Base-by-base conservation (phyloP, 2,797 vertebrate genomes). In the Rhyacichthys aspro region DNA sequence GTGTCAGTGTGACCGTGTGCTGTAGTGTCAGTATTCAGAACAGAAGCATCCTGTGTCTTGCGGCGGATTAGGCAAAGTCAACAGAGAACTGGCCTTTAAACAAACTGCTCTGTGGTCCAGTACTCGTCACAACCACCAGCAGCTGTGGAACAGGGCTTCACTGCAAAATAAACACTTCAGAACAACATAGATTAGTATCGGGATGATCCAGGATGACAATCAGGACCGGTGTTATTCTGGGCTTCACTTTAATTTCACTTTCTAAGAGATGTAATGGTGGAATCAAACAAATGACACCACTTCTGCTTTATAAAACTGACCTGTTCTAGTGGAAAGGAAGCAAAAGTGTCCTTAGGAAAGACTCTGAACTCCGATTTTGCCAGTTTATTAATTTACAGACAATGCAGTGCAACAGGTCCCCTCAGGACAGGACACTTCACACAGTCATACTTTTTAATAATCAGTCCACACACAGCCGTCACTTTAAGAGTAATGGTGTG, bases 41-140 rank as follows among this genome's bases (percentile, higher is more conserved):
- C 70, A 34, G 78, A 53, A 72, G 82, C 84, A 86, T 88, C 87
- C 84, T 85, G 84, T 86, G 74, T 86, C 82, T 76, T 72, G 59
- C 41, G 37, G 67, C 32, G 55, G 64, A 83, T 79, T 70, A 72
- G 74, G 78, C 83, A 88, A 84, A 14, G 82, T 89, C 88, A 89
- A 89, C 86, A 89, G 52, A 43, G 46, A 68, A 63, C 50, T 83
- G 67, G 84, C 77, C 64, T 86, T 81, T 82, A 79, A 82, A 83
- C 79, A 84, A 83, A 88, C 82, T 76, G 46, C 69, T 73, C 79
- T 84, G 74, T 60, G 19, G 74, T 73, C 74, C 45, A 62, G 62
- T 62, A 57, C 43, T 68, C 56, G 59, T 76, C 76, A 84, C 57
- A 48, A 38, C 56, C 72, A 71, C 60, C 55, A 78, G 67, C 72